Conservation (phyloP, 2,113 vertebrate genomes). For the Turdus rufiventris region DNA sequence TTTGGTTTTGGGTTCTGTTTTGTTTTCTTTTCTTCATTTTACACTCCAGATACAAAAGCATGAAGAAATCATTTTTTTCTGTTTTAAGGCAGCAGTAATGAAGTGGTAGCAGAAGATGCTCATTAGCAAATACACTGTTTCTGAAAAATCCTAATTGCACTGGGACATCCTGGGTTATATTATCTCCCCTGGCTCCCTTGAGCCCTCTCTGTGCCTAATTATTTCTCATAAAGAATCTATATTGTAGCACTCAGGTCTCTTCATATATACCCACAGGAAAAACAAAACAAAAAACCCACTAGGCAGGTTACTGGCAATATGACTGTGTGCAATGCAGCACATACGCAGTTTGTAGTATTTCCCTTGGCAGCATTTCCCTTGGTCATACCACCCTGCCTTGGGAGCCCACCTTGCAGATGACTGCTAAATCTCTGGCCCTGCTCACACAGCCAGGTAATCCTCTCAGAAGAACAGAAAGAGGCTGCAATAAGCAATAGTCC, state of each 20-base stretch:
- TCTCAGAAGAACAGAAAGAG: neutral
- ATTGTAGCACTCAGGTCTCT: neutral
- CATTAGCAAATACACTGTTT: neutral
- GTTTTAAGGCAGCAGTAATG: neutral
- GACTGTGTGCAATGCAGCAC: neutral
- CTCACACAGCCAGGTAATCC: neutral
- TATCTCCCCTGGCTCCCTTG: neutral
- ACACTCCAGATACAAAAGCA: neutral
- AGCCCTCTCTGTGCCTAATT: neutral
- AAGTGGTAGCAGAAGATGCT: neutral
- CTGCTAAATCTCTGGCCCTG: neutral
- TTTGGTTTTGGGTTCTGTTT: neutral
- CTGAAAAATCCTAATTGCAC: constrained; percentile 6
- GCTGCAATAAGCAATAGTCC: neutral
- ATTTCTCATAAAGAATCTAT: constrained; percentile 1
- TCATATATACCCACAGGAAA: neutral
- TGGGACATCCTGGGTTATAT: neutral
- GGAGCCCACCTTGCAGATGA: neutral
- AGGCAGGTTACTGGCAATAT: neutral
- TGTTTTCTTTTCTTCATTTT: neutral
- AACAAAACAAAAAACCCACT: neutral
- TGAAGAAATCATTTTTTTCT: neutral
- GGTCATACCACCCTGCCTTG: neutral
- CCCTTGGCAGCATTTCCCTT: neutral
- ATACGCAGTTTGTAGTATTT: neutral